Evolutionary conservation across 2,113 vertebrate species (phyloP), one percentile per base, ranked within the genome.

Genomic region (Chelonoidis abingdonii): DNA sequence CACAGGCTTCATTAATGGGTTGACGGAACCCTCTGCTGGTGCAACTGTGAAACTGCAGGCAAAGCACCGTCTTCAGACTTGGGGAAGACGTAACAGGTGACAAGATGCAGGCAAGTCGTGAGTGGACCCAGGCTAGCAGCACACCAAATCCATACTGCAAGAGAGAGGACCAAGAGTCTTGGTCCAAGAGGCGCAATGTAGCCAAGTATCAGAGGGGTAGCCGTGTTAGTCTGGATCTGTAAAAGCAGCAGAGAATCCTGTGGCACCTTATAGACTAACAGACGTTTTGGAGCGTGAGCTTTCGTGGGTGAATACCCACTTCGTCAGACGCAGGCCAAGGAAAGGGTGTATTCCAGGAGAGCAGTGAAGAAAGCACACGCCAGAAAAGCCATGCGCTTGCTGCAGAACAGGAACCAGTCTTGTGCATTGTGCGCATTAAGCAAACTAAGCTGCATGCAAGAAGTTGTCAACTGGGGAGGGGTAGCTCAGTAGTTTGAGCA

Each of bases 1-100:
- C 95, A 29, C 89, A 78, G 87, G 84, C 17, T 88, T 82, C 85
- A 97, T 98, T 97, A 90, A 93, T 97, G 90, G 86, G 91, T 94
- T 89, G 85, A 97, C 92, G 89, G 95, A 92, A 89, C 97, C 97
- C 97, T 96, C 97, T 98, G 95, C 94, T 95, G 98, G 97, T 87
- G 31, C 4, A 6, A 31, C 5, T 14, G 35, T 2, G 75, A 38
- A 56, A 95, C 50, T 59, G 49, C 88, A 25, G 12, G 4, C 44
- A 6, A 6, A 47, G 31, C n/a, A 41, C 31, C 1, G 35, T 52
- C 9, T 52, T 83, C 88, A 69, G 86, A 85, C 41, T 22, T 41
- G 17, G 54, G 4, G 11, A 3, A 41, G 19, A 14, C 24, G 82
- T 54, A 69, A 78, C 89, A 95, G 93, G 92, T 85, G 87, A 85